Conservation (phyloP, 2,797 vertebrate species). For the Silurus lanzhouensis region DNA sequence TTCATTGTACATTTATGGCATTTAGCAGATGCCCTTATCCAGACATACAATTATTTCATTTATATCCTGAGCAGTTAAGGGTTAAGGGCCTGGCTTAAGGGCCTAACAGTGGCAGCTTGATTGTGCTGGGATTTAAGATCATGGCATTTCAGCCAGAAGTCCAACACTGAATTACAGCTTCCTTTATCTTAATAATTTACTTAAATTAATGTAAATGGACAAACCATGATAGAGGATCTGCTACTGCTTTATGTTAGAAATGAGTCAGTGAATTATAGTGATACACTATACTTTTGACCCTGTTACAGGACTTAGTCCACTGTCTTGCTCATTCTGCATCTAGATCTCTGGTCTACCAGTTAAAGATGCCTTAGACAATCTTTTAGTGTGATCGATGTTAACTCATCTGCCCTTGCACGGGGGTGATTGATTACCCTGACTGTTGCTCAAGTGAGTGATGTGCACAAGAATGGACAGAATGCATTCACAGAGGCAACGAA, state of each 20-base stretch:
- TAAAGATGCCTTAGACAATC: neutral
- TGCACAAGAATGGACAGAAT: slow-evolving; percentile 14
- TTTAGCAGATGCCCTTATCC: too few relatives aligned
- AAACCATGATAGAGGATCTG: neutral
- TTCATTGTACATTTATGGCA: too few relatives aligned
- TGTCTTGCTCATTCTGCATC: neutral
- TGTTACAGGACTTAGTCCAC: neutral
- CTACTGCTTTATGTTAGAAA: neutral
- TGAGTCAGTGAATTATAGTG: neutral
- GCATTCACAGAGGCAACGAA: neutral
- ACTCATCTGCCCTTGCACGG: neutral
- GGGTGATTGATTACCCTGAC: slow-evolving; percentile 14
- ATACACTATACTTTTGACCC: neutral
- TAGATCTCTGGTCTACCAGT: neutral
- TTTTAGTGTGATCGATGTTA: neutral
- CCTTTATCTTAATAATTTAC: neutral
- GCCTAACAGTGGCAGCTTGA: too few relatives aligned
- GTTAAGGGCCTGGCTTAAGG: too few relatives aligned
- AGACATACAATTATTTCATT: too few relatives aligned
- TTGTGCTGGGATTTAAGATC: too few relatives aligned
- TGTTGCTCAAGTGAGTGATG: slow-evolving; percentile 30
- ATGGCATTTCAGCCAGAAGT: too few relatives aligned
- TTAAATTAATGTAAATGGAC: neutral
- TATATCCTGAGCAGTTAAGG: too few relatives aligned
- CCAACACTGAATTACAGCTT: too few relatives aligned